These are phyloP conservation scores for Camponotus pennsylvanicus DNA, from an alignment of 1,140 invertebrate genomes.

Conservation along the genomic window DNA sequence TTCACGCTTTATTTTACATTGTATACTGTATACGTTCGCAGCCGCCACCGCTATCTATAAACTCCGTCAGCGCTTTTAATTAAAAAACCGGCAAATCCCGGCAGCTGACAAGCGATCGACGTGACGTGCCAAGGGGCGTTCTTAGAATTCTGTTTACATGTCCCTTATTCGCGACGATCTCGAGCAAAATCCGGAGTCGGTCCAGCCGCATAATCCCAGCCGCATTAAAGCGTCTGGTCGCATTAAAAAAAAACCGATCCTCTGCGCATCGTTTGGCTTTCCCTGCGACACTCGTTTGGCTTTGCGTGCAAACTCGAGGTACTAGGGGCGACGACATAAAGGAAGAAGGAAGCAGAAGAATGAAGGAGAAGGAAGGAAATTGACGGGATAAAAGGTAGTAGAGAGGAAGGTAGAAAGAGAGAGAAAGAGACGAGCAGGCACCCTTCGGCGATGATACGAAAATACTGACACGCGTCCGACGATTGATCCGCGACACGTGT, in stretches of 20 bases:
- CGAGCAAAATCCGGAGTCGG: conserved; percentile 70
- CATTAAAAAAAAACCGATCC: conserved; percentile 58
- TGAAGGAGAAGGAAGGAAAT: conserved; percentile 18
- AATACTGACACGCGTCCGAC: conserved; percentile 84
- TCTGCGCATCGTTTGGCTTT: conserved; percentile 57
- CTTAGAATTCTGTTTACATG: conserved; percentile 65
- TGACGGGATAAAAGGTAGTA: conserved; percentile 46
- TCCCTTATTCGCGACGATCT: conserved; percentile 71
- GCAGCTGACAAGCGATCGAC: conserved; percentile 65
- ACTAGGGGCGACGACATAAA: conserved; percentile 47
- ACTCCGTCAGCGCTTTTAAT: conserved; percentile 64
- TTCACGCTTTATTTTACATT: conserved; percentile 14
- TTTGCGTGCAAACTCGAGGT: conserved; percentile 58
- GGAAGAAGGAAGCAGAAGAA: conserved; percentile 55
- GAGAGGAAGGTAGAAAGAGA: conserved; percentile 4
- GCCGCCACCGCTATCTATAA: conserved; percentile 2
- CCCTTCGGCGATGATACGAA: conserved; percentile 83
- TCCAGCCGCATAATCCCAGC: conserved; percentile 66
- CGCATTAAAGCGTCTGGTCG: conserved; percentile 70
- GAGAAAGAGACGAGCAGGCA: conserved; percentile 33
- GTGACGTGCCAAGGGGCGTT: conserved; percentile 53
- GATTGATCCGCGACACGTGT: conserved; percentile 85
- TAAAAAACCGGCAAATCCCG: conserved; percentile 67
- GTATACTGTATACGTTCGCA: not conserved
- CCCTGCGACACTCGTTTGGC: conserved; percentile 32